These are phyloP conservation scores for Anseranas semipalmata DNA, from an alignment of 2,113 vertebrate genomes.

Conservation along the genomic window DNA sequence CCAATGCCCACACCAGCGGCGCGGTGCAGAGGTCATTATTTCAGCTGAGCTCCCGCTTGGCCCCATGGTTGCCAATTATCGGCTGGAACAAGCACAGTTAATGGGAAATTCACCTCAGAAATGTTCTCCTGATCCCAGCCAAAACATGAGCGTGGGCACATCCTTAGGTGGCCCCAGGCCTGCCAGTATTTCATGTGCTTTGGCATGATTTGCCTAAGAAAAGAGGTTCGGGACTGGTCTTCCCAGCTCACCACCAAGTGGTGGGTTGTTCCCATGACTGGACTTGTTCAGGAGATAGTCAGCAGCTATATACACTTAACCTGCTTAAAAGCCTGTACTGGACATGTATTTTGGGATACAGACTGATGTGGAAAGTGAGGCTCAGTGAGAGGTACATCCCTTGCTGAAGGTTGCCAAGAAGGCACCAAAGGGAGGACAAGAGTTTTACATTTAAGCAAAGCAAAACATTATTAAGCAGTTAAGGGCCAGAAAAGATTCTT, in stretches of 20 bases:
- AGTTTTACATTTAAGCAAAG: neutral
- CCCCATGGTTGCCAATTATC: neutral
- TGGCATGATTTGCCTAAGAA: neutral
- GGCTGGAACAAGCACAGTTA: neutral
- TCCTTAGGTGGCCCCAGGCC: neutral
- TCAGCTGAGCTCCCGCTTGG: neutral
- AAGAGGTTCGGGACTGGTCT: neutral
- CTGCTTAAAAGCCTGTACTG: neutral
- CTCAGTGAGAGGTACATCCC: neutral
- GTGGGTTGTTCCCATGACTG: neutral
- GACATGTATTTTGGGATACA: neutral
- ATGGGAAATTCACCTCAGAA: neutral
- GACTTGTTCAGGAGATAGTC: neutral
- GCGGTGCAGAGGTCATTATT: accelerated
- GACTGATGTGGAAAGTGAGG: neutral
- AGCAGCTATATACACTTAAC: neutral
- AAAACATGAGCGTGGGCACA: neutral
- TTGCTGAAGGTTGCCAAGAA: neutral
- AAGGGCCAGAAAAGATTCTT: neutral
- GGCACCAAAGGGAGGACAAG: neutral
- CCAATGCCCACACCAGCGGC: accelerated
- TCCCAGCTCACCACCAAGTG: neutral
- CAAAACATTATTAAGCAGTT: neutral
- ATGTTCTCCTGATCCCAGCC: accelerated
- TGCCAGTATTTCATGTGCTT: neutral